Base-by-base conservation (phyloP, 2,888 invertebrate genomes). In the Coelopa pilipes region DNA sequence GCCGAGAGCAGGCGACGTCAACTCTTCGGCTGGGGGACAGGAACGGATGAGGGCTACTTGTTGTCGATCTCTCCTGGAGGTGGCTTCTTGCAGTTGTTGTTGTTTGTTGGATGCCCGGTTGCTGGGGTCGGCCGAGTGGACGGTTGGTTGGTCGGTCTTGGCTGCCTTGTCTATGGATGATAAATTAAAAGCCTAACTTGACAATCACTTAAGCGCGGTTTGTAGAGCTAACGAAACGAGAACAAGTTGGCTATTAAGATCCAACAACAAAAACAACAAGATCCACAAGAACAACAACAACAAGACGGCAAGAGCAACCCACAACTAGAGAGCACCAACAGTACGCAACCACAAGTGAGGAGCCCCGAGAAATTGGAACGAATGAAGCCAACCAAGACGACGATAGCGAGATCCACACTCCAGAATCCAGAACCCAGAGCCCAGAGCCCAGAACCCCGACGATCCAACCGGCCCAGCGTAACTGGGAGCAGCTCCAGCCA, bases 141-240 rank as follows among this genome's bases (percentile, higher is more conserved):
- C n/a, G 13, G 24, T 17, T 45, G 50, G 34, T 70, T 34, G 70
- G 62, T 63, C 53, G 50, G 60, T 62, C 62, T 62, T 62, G 75
- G 79, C 79, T 79, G 81, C 80, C 82, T 84, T 84, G 85, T 85
- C 84, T 83, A 84, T 85, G 82, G 83, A 84, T 84, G 84, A 85
- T 85, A 85, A 85, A 85, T 85, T 85, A 85, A 85, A 85, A 85
- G 84, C 84, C 84, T 83, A 85, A 85, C 84, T 85, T 85, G 84
- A 85, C 84, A 85, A 85, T 85, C 84, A 85, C 84, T 85, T 85
- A 85, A 85, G 85, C 83, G 81, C 84, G 84, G 84, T 85, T 85
- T 85, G 85, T 85, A 80, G 83, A 80, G 81, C 71, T 53, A 65
- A 65, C 34, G 65, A 65, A 71, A 71, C 65, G 55, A 63, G 63